Percentiles rank a stretch among this genome's conserved stretches.
Conservation (phyloP, 2,888 invertebrate genomes). For the Plusia festucae region DNA sequence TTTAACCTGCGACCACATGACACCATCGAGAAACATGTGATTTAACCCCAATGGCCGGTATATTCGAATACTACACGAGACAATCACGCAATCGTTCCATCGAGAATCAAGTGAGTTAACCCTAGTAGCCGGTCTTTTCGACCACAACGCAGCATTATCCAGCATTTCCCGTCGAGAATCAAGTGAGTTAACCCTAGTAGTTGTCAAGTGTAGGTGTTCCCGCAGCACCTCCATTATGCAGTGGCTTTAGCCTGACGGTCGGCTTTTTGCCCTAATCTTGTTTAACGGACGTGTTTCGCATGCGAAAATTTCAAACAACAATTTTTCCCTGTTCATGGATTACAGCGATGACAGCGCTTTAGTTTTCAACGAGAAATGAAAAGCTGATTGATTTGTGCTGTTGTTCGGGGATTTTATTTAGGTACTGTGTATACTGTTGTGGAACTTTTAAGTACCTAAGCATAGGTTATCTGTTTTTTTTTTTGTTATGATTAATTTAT, state of each 20-base stretch:
- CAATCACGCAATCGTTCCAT: too few relatives aligned
- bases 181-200: conserved; percentile 40
- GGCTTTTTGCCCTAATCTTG: conserved; percentile 71
- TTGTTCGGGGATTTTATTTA: conserved; percentile 21
- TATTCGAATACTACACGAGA: too few relatives aligned
- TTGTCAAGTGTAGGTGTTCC: conserved; percentile 57
- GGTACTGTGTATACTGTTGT: neutral
- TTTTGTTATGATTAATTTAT: too few relatives aligned
- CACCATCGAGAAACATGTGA: conserved; percentile 45
- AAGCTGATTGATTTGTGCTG: conserved; percentile 48
- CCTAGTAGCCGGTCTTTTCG: neutral
- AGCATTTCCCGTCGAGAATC: conserved; percentile 35
- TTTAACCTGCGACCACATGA: neutral
- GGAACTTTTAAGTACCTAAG: neutral
- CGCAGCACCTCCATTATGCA: conserved; percentile 66
- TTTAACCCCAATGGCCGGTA: conserved; percentile 23
- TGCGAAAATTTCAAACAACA: conserved; percentile 65
- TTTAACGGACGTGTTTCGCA: conserved; percentile 70
- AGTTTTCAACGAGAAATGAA: conserved; percentile 30
- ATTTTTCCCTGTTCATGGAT: conserved; percentile 59
- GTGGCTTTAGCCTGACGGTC: conserved; percentile 66
- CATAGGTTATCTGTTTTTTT: too few relatives aligned
- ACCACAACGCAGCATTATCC: neutral
- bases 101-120: neutral
- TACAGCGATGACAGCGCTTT: conserved; percentile 60